phyloP scores from a whole-genome alignment of 2,113 vertebrate species.

The Oryzias woworae region DNA sequence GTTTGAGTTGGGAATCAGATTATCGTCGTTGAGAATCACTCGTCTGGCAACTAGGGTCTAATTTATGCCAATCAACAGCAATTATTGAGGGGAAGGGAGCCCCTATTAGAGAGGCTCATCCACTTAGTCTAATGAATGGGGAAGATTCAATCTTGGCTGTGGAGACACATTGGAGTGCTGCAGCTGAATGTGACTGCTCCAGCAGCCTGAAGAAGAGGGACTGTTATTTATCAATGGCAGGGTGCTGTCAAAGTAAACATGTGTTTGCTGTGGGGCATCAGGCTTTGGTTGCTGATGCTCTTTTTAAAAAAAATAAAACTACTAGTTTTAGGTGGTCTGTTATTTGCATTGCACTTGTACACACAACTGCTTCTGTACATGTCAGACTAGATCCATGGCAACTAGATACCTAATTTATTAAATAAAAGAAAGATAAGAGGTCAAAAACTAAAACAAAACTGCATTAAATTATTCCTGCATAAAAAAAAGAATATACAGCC shows the following conservation, averaged over 20 bases:
- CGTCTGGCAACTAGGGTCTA: conserved; percentile 87
- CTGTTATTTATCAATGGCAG: conserved; percentile 76
- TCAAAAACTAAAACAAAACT: background rate
- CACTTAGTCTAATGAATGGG: conserved; percentile 88
- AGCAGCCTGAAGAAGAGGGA: conserved; percentile 64
- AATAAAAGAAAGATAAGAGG: conserved; percentile 4
- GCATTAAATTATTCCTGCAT: too few relatives aligned
- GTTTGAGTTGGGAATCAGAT: conserved; percentile 86
- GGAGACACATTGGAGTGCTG: conserved; percentile 78
- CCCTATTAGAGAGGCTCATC: conserved; percentile 85
- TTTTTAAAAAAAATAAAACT: conserved; percentile 43
- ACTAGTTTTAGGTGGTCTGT: conserved; percentile 25
- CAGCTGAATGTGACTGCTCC: conserved; percentile 74
- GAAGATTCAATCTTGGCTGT: conserved; percentile 83
- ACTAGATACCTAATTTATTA: conserved; percentile 12
- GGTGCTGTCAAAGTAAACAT: conserved; percentile 60
- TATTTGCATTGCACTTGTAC: conserved; percentile 20
- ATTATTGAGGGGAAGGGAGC: conserved; percentile 88
- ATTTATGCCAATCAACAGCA: conserved; percentile 87
- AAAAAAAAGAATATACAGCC: too few relatives aligned
- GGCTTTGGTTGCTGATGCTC: conserved; percentile 61
- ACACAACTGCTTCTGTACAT: background rate
- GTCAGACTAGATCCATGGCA: conserved; percentile 5
- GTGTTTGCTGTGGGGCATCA: conserved; percentile 56
- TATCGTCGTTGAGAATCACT: conserved; percentile 87